Base-by-base conservation (phyloP, 1,140 invertebrate genomes). In the Philopotamus ludificatus region DNA sequence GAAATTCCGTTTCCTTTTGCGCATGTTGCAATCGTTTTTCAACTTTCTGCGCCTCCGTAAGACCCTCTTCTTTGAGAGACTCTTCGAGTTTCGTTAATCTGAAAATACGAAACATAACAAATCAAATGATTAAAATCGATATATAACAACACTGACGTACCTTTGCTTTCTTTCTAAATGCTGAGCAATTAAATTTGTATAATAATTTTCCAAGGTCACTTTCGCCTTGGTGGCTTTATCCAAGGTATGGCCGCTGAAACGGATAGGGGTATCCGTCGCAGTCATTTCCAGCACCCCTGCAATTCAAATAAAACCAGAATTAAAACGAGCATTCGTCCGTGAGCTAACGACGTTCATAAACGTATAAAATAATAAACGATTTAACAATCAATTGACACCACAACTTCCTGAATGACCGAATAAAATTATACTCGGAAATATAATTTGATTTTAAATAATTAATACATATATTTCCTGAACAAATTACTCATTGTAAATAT, bases 191-290 rank as follows among this genome's bases (percentile, higher is more conserved):
- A 99, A 87, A 83, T 99, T 99, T 76, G 90, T 95, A 80, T 99
- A 99, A 82, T 98, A 99, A 81, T 98, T 99, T 82, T 99, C 97
- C 74, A 99, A 82, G 54, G 96, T 97, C 71, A 99, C 93, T 83
- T 99, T 99, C 67, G 97, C 95, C 81, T 98, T 98, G 73, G 95
- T 98, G 64, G 97, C 97, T 83, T 99, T 99, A 84, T 99, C 97
- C 74, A 95, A 83, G 70, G 97, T 98, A 80, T 99, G 93, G 71
- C 93, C 93, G 82, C 92, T 95, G 82, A 96, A 95, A 79, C 90
- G 87, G 74, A 94, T 90, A 72, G 86, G 84, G 74, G 86, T 90
- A 76, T 90, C 88, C 69, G 88, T 88, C 70, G 88, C 87, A 67
- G 79, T 77, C 79, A 80, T 80, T 60, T 79, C 79, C 77, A 79